Conservation (phyloP, 2,113 vertebrate genomes). For the Pundamilia nyererei region DNA sequence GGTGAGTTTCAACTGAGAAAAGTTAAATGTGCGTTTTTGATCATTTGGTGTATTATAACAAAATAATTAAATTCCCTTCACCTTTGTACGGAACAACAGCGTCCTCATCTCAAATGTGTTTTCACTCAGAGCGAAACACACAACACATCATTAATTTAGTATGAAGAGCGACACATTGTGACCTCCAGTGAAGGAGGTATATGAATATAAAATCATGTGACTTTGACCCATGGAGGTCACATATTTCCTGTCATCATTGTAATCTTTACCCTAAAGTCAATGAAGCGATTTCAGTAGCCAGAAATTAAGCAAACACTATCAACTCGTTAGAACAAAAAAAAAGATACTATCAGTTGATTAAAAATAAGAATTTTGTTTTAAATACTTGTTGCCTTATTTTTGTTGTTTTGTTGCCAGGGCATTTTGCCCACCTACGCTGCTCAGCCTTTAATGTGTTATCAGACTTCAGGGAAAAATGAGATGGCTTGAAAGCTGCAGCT, state of each 20-base stretch:
- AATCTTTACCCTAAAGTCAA: not conserved
- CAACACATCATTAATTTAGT: not conserved
- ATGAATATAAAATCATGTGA: not conserved
- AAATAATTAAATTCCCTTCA: not conserved
- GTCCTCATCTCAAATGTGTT: not conserved
- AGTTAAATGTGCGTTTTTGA: not conserved
- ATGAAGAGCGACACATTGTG: not conserved
- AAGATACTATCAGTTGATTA: not conserved
- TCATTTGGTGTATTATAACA: not conserved
- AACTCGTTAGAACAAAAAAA: not conserved
- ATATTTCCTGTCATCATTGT: not conserved
- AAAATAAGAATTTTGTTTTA: not conserved
- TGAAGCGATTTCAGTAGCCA: not conserved
- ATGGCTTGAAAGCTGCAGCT: conserved; percentile 1
- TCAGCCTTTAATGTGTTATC: conserved; percentile 46
- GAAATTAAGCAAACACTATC: not conserved
- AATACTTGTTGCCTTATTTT: not conserved
- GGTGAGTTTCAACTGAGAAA: not conserved
- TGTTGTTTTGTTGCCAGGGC: not conserved
- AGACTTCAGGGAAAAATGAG: not conserved
- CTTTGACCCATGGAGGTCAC: not conserved
- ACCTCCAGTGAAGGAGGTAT: not conserved
- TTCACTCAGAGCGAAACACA: not conserved
- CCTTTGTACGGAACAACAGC: not conserved
- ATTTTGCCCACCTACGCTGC: conserved; percentile 24